Evolutionary conservation across 2,113 vertebrate species (phyloP).

Genomic region (Myodes glareolus): DNA sequence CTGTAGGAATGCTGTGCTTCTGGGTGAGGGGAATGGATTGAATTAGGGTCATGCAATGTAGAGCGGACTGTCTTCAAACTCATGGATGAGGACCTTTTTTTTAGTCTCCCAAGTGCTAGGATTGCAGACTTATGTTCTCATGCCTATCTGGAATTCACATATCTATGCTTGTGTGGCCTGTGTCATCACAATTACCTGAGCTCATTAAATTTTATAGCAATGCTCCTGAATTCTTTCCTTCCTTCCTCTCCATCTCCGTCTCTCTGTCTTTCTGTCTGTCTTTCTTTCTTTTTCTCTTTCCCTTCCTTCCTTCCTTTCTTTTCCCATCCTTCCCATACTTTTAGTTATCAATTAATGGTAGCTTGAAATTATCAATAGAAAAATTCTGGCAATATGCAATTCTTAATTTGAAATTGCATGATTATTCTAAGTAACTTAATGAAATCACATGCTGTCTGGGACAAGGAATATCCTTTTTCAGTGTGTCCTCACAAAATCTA

Average conservation of each 20-base stretch:
- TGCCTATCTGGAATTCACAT: neutral
- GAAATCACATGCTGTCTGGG: neutral
- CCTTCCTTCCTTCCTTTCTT: fast-evolving
- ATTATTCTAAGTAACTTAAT: neutral
- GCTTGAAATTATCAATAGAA: neutral
- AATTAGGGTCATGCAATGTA: neutral
- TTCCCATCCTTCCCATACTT: neutral
- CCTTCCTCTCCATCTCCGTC: no score
- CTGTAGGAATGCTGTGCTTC: no score
- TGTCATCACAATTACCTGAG: no score
- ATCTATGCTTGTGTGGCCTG: neutral
- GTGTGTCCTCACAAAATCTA: neutral
- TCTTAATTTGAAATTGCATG: neutral
- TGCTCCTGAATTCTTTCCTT: no score
- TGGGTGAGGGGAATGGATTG: no score
- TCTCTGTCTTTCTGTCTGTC: no score
- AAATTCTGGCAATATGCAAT: neutral
- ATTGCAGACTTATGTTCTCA: neutral
- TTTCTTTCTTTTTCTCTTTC: no score
- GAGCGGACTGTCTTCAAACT: neutral
- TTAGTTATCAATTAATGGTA: neutral
- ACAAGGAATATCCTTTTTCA: neutral
- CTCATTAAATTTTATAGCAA: neutral
- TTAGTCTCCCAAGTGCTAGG: neutral
- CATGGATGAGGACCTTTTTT: neutral